Percentiles rank a stretch among this genome's conserved stretches.
Evolutionary conservation across 2,888 invertebrate genomes (phyloP).

Genomic region (Willowsia nigromaculata): DNA sequence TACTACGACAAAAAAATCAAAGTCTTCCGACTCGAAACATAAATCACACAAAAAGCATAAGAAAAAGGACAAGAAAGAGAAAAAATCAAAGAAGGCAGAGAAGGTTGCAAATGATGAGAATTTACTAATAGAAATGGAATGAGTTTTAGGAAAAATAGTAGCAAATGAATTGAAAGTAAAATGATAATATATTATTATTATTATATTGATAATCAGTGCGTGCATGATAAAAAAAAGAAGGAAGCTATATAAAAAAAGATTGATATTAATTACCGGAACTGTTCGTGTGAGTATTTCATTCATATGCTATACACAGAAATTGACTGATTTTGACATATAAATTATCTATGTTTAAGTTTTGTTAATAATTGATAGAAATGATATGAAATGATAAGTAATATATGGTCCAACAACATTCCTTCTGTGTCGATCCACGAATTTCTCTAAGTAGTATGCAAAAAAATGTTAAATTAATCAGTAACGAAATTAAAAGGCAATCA

Average conservation of each 20-base stretch:
- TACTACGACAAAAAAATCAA: conserved; percentile 59
- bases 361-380: neutral
- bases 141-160: neutral
- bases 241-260: neutral
- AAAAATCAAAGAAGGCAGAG: conserved; percentile 57
- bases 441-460: conserved; percentile 25
- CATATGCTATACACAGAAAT: conserved; percentile 59
- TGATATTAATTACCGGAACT: conserved; percentile 46
- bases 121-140: conserved; percentile 74
- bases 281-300: conserved; percentile 22
- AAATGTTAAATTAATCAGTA: conserved; percentile 60
- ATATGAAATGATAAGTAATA: neutral
- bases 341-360: conserved; percentile 40
- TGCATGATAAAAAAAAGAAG: neutral
- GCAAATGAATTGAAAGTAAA: neutral
- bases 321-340: conserved; percentile 59
- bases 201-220: conserved; percentile 34
- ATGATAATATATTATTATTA: neutral
- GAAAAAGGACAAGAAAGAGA: conserved; percentile 71
- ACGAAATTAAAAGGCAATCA: conserved; percentile 71
- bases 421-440: conserved; percentile 34
- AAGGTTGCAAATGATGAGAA: conserved; percentile 72
- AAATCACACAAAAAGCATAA: conserved; percentile 74
- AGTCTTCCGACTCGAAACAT: conserved; percentile 73
- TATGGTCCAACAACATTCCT: conserved; percentile 69